Percentiles rank a stretch among this genome's conserved stretches.
Evolutionary conservation across 2,113 vertebrate genomes (phyloP).

Genomic region (Poecilia latipinna): DNA sequence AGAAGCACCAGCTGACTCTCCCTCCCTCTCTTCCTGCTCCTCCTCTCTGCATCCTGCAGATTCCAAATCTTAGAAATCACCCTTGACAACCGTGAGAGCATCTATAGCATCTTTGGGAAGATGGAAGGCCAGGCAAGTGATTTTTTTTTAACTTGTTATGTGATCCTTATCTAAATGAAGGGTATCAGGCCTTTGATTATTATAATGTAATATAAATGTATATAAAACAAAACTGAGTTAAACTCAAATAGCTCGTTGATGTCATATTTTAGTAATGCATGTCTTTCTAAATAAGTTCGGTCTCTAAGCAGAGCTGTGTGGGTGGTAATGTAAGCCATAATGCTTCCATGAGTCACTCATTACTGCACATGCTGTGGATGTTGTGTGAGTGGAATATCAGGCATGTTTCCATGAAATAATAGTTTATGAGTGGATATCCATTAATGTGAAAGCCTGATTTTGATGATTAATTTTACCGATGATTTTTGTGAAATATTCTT

Average conservation of each 20-base stretch:
- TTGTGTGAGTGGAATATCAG: background rate
- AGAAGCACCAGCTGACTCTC: conserved; percentile 32
- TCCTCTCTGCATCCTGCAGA: background rate
- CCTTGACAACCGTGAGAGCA: background rate
- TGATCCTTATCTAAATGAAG: background rate
- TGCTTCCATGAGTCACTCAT: conserved; percentile 32
- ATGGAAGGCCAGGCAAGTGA: conserved; percentile 75
- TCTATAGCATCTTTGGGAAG: background rate
- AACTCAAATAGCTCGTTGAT: background rate
- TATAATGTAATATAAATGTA: background rate
- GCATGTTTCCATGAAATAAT: background rate
- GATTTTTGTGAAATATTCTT: background rate
- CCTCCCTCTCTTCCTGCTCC: background rate
- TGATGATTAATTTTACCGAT: background rate
- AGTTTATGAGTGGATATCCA: background rate
- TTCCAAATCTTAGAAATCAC: background rate
- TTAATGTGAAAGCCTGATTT: background rate
- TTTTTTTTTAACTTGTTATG: background rate
- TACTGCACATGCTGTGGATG: conserved; percentile 21
- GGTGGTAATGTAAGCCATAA: background rate
- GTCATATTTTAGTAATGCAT: background rate
- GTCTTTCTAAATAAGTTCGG: conserved; percentile 2
- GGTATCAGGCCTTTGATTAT: background rate
- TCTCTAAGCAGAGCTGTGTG: conserved; percentile 19
- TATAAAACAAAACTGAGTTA: background rate